Conservation (phyloP, 2,797 vertebrate species). For the Lagorchestes hirsutus region DNA sequence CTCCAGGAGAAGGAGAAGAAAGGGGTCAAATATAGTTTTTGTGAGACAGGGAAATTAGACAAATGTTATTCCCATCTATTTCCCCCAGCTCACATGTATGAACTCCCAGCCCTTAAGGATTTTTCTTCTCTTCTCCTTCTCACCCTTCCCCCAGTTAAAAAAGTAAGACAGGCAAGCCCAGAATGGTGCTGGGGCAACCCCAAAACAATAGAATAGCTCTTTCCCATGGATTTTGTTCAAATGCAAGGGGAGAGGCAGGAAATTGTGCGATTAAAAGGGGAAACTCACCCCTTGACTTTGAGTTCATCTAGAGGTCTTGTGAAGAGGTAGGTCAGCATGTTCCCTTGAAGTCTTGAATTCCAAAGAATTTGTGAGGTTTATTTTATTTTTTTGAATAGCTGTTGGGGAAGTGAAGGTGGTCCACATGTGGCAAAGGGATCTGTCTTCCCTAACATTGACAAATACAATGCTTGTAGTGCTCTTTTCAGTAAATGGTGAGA, state of each 20-base stretch:
- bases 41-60: neutral
- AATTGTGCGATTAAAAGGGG: neutral
- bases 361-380: neutral
- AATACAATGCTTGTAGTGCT: neutral
- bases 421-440: neutral
- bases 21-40: constrained; percentile 9
- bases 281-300: neutral
- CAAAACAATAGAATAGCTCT: neutral
- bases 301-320: constrained; percentile 5
- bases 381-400: constrained; percentile 3
- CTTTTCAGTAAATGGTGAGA: neutral
- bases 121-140: neutral
- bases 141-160: constrained; percentile 10
- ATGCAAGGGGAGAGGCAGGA: constrained; percentile 6
- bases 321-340: neutral
- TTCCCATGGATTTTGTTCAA: constrained; percentile 14
- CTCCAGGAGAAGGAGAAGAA: neutral
- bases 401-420: neutral
- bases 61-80: neutral
- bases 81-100: neutral
- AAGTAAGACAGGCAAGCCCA: neutral
- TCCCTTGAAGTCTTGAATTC: constrained; percentile 2
- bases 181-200: neutral
- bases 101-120: neutral
- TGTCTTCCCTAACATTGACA: neutral